Evolutionary conservation across 2,797 vertebrate species (phyloP).

Genomic region (Cyprinella venusta): DNA sequence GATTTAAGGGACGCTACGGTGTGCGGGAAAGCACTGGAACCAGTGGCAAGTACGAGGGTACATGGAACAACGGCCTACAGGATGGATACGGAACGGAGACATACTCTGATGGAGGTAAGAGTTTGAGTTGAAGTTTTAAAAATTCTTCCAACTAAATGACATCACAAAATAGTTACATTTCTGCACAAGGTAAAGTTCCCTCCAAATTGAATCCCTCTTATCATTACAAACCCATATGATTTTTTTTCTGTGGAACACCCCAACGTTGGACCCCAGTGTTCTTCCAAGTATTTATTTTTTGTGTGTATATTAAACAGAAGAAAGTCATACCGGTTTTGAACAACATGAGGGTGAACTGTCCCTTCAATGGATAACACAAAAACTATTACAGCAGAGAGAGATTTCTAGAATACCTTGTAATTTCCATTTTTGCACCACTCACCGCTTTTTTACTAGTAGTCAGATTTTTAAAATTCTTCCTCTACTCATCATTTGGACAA

Average conservation of each 20-base stretch:
- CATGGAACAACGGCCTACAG: constrained; percentile 98
- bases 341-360: background rate
- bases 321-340: constrained; percentile 1
- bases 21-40: constrained; percentile 92
- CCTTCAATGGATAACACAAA: background rate
- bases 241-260: constrained; percentile 11
- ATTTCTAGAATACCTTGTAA: constrained; percentile 19
- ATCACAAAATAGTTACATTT: background rate
- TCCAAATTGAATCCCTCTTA: background rate
- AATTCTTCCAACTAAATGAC: background rate
- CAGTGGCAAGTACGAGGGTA: constrained; percentile 96
- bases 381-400: constrained; percentile 1
- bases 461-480: constrained; percentile 38
- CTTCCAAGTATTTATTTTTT: background rate
- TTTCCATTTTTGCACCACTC: constrained; percentile 13
- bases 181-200: background rate
- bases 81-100: constrained; percentile 98
- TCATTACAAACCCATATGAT: background rate
- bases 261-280: background rate
- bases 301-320: background rate
- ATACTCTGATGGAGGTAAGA: constrained; percentile 97
- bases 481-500: constrained; percentile 29
- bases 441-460: constrained; percentile 51
- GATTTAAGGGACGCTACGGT: constrained; percentile 98
- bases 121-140: background rate